phyloP scores from a whole-genome alignment of 2,888 invertebrate species.

The Stenotaenia linearis region DNA sequence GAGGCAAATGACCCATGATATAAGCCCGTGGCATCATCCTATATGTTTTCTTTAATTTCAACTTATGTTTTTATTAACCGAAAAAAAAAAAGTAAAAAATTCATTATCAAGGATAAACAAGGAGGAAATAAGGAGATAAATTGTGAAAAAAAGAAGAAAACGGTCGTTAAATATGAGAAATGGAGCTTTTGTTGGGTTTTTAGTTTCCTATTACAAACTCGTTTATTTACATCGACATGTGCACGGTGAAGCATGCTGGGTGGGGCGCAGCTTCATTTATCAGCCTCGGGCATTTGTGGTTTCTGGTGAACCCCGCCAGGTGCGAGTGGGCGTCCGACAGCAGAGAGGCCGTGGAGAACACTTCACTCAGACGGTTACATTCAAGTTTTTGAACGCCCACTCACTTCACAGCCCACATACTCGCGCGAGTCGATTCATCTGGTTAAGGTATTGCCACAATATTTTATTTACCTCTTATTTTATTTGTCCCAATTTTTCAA shows the following conservation, averaged over 20 bases:
- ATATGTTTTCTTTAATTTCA: neutral
- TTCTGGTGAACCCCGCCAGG: slow-evolving; percentile 26
- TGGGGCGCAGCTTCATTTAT: slow-evolving; percentile 2
- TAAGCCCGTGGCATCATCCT: slow-evolving; percentile 14
- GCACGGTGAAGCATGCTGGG: slow-evolving; percentile 17
- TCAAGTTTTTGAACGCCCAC: slow-evolving; percentile 17
- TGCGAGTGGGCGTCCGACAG: slow-evolving; percentile 2
- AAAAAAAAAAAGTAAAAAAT: neutral
- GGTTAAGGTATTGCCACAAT: neutral
- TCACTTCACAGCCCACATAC: neutral
- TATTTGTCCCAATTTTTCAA: neutral
- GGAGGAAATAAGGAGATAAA: neutral
- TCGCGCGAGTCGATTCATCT: neutral
- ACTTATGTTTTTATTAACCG: neutral
- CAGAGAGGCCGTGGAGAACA: slow-evolving; percentile 1
- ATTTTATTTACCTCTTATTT: neutral
- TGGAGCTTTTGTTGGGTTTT: neutral
- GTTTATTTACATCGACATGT: slow-evolving; percentile 5
- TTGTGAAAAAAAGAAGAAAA: neutral
- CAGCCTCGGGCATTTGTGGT: slow-evolving; percentile 3
- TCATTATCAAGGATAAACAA: neutral
- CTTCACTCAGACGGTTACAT: slow-evolving; percentile 7
- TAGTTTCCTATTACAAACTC: neutral
- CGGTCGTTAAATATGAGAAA: neutral
- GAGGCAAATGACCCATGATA: slow-evolving; percentile 17